Percentiles rank a stretch among this genome's conserved stretches.
These are phyloP conservation scores for Eumeta japonica DNA, from an alignment of 1,140 invertebrate species.

Conservation along the genomic window DNA sequence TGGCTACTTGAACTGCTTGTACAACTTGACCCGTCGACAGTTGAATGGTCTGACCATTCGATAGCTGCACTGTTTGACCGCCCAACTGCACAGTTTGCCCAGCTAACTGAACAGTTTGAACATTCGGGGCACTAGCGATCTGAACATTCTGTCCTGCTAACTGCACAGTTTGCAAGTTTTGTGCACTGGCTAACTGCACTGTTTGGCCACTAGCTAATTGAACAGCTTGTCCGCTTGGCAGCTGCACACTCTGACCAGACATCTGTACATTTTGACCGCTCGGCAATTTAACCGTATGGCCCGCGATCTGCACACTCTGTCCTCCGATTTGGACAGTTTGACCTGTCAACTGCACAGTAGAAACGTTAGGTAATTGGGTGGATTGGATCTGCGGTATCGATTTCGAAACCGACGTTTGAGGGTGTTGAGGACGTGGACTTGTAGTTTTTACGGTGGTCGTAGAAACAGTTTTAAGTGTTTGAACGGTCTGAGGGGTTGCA, in stretches of 20 bases:
- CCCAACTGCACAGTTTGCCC: constrained; percentile 44
- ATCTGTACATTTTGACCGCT: constrained; percentile 48
- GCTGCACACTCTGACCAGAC: constrained; percentile 35
- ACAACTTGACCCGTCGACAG: constrained; percentile 18
- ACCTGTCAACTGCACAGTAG: constrained; percentile 38
- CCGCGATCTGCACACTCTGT: constrained; percentile 39
- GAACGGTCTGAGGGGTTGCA: constrained; percentile 25
- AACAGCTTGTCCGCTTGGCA: constrained; percentile 38
- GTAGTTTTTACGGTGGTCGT: constrained; percentile 20
- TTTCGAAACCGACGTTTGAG: constrained; percentile 19
- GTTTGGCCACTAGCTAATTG: constrained; percentile 39
- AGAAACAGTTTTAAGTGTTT: constrained; percentile 21
- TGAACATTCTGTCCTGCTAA: constrained; percentile 46
- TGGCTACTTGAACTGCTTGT: constrained; percentile 18
- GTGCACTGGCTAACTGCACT: constrained; percentile 31
- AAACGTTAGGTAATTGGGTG: background rate
- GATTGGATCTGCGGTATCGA: no score
- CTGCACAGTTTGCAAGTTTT: constrained; percentile 37
- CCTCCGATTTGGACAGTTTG: constrained; percentile 39
- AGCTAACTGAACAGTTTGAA: constrained; percentile 37
- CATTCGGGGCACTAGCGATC: constrained; percentile 20
- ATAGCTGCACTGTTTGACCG: constrained; percentile 37
- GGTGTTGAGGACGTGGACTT: constrained; percentile 15
- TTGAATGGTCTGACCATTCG: constrained; percentile 35
- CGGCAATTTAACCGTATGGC: constrained; percentile 42